Evolutionary conservation across 2,797 vertebrate genomes (phyloP).

Genomic region (Thripadectes ignobilis): DNA sequence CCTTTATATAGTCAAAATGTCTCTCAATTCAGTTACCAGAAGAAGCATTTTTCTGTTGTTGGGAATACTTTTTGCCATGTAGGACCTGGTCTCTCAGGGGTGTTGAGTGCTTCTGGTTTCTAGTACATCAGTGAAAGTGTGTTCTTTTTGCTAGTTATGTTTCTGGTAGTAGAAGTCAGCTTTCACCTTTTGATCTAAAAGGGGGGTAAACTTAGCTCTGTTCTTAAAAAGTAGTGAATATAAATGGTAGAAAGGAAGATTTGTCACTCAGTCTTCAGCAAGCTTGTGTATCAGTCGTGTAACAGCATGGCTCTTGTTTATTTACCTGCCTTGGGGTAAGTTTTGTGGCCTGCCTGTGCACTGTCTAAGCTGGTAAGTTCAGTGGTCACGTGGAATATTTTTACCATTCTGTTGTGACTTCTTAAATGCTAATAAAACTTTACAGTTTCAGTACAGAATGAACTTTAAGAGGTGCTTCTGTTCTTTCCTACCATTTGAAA

Average conservation of each 20-base stretch:
- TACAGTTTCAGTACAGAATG: background rate
- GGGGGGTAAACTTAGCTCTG: background rate
- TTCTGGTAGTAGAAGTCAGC: background rate
- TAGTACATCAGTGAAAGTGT: background rate
- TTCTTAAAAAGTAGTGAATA: background rate
- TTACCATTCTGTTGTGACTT: background rate
- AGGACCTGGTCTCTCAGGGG: background rate
- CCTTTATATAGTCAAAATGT: background rate
- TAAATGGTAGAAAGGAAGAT: background rate
- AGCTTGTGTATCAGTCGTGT: background rate
- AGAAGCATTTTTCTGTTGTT: background rate
- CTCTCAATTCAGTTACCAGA: background rate
- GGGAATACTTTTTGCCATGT: background rate
- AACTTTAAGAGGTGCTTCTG: background rate
- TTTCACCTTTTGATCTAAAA: background rate
- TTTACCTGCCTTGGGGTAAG: background rate
- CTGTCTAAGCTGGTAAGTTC: background rate
- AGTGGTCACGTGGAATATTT: background rate
- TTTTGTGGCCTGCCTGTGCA: background rate
- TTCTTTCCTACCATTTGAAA: background rate
- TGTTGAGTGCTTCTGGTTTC: background rate
- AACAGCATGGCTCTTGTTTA: rapidly evolving
- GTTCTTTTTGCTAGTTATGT: background rate
- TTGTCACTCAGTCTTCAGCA: background rate
- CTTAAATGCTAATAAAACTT: background rate